These are phyloP conservation scores for Porites rus DNA, from an alignment of 92 coral and sea anemone genomes.

Conservation along the genomic window DNA sequence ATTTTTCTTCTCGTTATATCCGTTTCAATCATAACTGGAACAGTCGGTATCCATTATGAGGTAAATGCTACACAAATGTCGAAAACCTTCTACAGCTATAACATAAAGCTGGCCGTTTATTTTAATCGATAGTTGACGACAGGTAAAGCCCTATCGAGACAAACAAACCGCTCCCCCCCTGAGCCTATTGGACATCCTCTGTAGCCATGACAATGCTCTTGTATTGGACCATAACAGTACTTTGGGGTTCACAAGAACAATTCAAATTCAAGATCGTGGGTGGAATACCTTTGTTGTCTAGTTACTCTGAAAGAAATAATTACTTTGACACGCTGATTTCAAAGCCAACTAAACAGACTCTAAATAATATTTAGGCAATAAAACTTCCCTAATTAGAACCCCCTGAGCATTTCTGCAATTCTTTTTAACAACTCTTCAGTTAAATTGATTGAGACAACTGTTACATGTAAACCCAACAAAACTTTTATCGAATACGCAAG, in stretches of 20 bases:
- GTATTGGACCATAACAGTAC: conserved; percentile 66
- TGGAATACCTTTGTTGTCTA: conserved; percentile 74
- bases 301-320: background rate
- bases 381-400: background rate
- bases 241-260: conserved; percentile 13
- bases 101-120: too few relatives aligned
- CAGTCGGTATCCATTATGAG: background rate
- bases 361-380: background rate
- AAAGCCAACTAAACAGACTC: background rate
- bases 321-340: conserved; percentile 17
- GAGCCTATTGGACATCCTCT: background rate
- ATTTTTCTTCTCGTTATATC: background rate
- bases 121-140: too few relatives aligned
- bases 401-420: background rate
- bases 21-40: background rate
- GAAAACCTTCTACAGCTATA: too few relatives aligned
- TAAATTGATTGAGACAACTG: background rate
- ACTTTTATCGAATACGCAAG: background rate
- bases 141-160: background rate
- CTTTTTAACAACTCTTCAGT: background rate
- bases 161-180: conserved; percentile 4
- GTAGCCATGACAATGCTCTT: conserved; percentile 60
- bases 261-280: background rate
- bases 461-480: background rate
- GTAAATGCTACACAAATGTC: too few relatives aligned